Percentiles rank a stretch among this genome's conserved stretches.
Conservation (phyloP, 2,113 vertebrate genomes). For the Percopsis transmontana region DNA sequence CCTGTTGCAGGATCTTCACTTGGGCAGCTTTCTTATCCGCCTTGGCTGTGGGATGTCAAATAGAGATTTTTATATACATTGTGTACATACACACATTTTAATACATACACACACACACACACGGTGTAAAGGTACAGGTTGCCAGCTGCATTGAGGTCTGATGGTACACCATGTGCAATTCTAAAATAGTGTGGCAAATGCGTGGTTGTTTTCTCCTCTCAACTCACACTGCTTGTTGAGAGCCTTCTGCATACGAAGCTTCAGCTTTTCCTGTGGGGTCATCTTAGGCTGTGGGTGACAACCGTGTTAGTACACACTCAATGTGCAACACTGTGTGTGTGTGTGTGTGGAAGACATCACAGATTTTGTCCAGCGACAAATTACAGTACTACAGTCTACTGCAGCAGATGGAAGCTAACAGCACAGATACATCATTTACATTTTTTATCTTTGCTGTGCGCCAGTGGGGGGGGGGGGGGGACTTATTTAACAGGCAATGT, state of each 20-base stretch:
- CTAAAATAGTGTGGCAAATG: neutral
- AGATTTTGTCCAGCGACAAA: no score
- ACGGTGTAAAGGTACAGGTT: no score
- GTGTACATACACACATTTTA: neutral
- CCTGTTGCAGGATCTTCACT: constrained; percentile 91
- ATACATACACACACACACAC: neutral
- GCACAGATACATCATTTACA: no score
- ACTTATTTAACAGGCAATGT: no score
- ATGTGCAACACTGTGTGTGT: constrained; percentile 14
- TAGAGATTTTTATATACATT: neutral
- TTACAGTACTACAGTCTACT: no score
- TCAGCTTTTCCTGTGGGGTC: constrained; percentile 91
- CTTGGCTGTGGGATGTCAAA: constrained; percentile 79
- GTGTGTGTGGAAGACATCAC: neutral
- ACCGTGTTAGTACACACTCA: constrained; percentile 52
- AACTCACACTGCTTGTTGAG: constrained; percentile 91
- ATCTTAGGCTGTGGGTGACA: constrained; percentile 86
- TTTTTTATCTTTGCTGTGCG: neutral
- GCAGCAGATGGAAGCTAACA: no score
- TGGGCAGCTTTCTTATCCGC: constrained; percentile 93
- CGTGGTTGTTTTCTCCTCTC: neutral
- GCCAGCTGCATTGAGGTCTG: neutral
- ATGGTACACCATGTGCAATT: neutral
- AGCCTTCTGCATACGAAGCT: constrained; percentile 91
- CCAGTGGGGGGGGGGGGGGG: no score